Base-by-base conservation (phyloP, 2,113 vertebrate genomes). In the Stegostoma tigrinum region DNA sequence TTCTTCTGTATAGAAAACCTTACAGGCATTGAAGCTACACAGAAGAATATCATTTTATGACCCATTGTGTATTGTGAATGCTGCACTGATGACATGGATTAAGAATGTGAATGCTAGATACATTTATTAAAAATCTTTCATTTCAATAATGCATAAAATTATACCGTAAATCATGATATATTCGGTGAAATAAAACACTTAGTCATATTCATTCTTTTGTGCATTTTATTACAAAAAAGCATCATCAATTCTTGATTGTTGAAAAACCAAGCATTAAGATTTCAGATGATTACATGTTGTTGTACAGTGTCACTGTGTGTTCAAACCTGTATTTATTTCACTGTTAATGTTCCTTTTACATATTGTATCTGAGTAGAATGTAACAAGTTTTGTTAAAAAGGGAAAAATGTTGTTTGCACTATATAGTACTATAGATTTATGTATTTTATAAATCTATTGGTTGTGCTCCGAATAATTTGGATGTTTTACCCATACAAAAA, bases 351-450 rank as follows among this genome's bases (percentile, higher is more conserved):
- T 93, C n/a, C 61, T 64, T 93, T 93, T 93, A n/a, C 38, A n/a
- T 67, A 93, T 66, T 67, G 61, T 66, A 93, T 61, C 90, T n/a
- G 64, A 45, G 55, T 66, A 93, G 90, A 94, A 94, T 94, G 66
- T 94, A 94, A 94, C 23, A 94, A 30, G 61, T 45, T 45, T 94
- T 94, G 64, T 45, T 68, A 70, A 94, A 94, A 90, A 90, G 55
- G 45, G 87, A 61, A 90, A n/a, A 93, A 93, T 66, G 64, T 93
- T 38, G 66, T 68, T 94, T 94, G 91, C 66, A 94, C 91, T 68
- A 68, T 68, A 42, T 70, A 94, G 91, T 93, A 38, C 61, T 19
- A 93, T 93, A 67, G 55, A 94, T 68, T 68, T 94, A 45, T 68
- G 91, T 94, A 94, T 68, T 45, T 94, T 93, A 61, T 90, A 67